Evolutionary conservation across 2,888 invertebrate species (phyloP), one percentile per base, ranked within the genome.

Genomic region (Sthenelais limicola): DNA sequence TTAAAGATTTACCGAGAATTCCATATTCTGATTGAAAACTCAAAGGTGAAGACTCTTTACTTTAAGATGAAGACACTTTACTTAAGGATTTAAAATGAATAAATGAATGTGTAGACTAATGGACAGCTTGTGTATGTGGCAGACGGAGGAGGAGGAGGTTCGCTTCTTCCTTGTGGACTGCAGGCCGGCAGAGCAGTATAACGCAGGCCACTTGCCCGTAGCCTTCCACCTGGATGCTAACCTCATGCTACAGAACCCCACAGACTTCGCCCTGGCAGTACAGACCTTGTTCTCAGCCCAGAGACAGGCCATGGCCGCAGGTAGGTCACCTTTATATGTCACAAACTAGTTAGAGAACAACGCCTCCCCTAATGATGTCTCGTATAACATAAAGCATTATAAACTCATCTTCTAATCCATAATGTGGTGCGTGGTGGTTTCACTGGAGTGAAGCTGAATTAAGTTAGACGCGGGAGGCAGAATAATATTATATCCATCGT

Each of bases 181-280:
- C 87, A 91, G 99, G 77, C 97, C 98, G 9, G 92, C 96, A 15
- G 96, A 97, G 79, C 97, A 98, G 85, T 99, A 98, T 86, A 98
- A 98, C 89, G 93, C 94, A 71, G 98, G 98, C 0, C 98, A 98
- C 89, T 91, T 99, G 78, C 94, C 96, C 0, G 98, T 97, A 68
- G 98, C 98, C 71, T 99, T 98, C 90, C 98, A 98, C 89, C 90
- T 99, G 77, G 98, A 99, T 88, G 97, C 97, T 83, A 95, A 96
- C 88, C 90, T 99, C 83, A 96, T 98, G 96, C 90, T 99, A 73
- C 96, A 97, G 90, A 97, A 97, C 87, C 98, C 98, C 0, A 92
- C 93, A 79, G 95, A 97, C 68, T 99, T 98, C 88, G 92, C 93
- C 74, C 96, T 95, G 35, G 97, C 98, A 28, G 96, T 98, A 3